A percentile compares a stretch with the other conserved stretches of the same genome.
Conservation (phyloP, 2,888 invertebrate species). For the Parochlus steinenii region DNA sequence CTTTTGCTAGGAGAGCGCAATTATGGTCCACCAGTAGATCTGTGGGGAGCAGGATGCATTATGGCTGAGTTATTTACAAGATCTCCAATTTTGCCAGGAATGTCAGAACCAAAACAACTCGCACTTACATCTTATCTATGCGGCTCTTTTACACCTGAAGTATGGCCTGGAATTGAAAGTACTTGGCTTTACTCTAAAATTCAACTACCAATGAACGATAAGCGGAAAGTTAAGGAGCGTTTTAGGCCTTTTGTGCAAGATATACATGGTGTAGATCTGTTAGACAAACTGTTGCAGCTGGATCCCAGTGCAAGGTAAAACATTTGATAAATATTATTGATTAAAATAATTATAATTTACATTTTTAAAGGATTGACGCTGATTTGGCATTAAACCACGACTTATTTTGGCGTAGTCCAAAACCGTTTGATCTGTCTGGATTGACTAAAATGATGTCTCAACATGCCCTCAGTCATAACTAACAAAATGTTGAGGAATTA, state of each 20-base stretch:
- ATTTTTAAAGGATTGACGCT: conserved; percentile 45
- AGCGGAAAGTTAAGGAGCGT: conserved; percentile 68
- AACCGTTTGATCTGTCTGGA: conserved; percentile 83
- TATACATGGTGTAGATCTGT: conserved; percentile 76
- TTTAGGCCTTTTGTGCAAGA: conserved; percentile 83
- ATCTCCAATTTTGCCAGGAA: conserved; percentile 89
- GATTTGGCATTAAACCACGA: conserved; percentile 92
- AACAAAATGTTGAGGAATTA: no score
- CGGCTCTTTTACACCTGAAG: conserved; percentile 83
- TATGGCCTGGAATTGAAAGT: conserved; percentile 86
- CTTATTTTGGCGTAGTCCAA: conserved; percentile 97
- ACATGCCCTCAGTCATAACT: conserved; percentile 54
- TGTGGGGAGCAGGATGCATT: conserved; percentile 96
- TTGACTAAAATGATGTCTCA: conserved; percentile 85
- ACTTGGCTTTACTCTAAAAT: conserved; percentile 77
- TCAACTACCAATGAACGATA: conserved; percentile 74
- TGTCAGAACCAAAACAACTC: conserved; percentile 91
- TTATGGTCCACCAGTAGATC: conserved; percentile 93
- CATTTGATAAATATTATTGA: neutral
- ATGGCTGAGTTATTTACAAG: conserved; percentile 99
- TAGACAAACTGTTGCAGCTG: conserved; percentile 79
- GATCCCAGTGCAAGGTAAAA: conserved; percentile 70
- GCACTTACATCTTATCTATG: conserved; percentile 89
- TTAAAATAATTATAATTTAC: neutral
- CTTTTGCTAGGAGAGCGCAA: conserved; percentile 67